phyloP scores from a whole-genome alignment of 2,113 vertebrate species.

The Scatophagus argus region DNA sequence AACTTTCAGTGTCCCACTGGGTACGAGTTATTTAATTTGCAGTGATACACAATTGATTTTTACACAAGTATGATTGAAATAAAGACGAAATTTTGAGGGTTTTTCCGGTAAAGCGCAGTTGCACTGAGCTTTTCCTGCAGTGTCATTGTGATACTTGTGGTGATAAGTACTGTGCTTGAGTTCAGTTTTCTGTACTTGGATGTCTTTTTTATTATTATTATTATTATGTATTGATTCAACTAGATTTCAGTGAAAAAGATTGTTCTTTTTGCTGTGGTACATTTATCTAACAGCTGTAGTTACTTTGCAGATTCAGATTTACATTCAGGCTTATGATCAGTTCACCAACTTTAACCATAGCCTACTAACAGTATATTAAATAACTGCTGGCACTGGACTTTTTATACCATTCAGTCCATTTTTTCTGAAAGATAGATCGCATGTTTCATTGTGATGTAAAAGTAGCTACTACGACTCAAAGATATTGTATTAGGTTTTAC shows the following conservation, averaged over 20 bases:
- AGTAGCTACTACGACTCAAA: too few relatives aligned
- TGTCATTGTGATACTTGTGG: not conserved
- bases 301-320: not conserved
- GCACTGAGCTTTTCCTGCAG: too few relatives aligned
- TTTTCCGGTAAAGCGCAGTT: not conserved
- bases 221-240: too few relatives aligned
- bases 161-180: not conserved
- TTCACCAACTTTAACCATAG: not conserved
- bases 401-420: too few relatives aligned
- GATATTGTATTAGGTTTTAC: too few relatives aligned
- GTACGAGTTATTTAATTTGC: not conserved
- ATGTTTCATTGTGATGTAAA: too few relatives aligned
- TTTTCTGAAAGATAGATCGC: too few relatives aligned
- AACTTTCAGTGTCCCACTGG: not conserved
- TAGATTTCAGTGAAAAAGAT: not conserved
- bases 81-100: too few relatives aligned
- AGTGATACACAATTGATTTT: not conserved
- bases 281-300: not conserved
- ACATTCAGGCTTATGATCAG: not conserved
- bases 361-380: not conserved
- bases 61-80: not conserved
- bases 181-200: not conserved
- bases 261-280: not conserved
- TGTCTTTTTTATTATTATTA: too few relatives aligned
- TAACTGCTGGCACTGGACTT: not conserved